Conservation (phyloP, 2,113 vertebrate genomes). For the Dipodomys spectabilis region DNA sequence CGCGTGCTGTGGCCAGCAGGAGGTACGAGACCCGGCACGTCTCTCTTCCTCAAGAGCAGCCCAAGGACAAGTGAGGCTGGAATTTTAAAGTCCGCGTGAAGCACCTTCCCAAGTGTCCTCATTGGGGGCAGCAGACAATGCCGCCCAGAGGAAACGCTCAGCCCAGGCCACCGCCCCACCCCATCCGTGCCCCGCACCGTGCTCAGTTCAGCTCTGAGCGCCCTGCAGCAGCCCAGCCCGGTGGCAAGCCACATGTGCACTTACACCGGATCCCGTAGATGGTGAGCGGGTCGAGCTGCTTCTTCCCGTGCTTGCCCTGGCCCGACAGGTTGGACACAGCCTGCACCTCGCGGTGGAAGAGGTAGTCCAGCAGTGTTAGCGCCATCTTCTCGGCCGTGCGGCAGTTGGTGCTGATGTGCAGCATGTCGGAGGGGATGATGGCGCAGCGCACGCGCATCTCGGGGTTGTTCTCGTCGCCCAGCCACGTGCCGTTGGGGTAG, state of each 20-base stretch:
- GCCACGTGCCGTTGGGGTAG: conserved; percentile 96
- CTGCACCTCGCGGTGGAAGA: conserved; percentile 98
- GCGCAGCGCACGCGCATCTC: conserved; percentile 98
- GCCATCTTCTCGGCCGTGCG: conserved; percentile 99
- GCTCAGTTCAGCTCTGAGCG: background rate
- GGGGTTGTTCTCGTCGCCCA: conserved; percentile 96
- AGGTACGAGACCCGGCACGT: background rate
- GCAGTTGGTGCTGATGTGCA: conserved; percentile 97
- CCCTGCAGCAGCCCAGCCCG: background rate
- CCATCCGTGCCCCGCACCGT: rapidly evolving
- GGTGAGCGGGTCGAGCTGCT: conserved; percentile 98
- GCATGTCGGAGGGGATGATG: conserved; percentile 95
- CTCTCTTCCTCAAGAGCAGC: background rate
- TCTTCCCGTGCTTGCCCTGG: conserved; percentile 98
- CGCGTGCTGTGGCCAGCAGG: rapidly evolving
- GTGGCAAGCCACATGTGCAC: conserved; percentile 68
- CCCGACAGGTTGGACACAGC: conserved; percentile 98
- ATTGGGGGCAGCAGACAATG: no score
- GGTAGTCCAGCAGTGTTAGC: conserved; percentile 95
- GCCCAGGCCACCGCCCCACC: no score
- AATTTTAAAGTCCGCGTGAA: background rate
- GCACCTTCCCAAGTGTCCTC: background rate
- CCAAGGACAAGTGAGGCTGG: background rate
- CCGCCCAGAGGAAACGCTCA: background rate
- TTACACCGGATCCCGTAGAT: conserved; percentile 99